These are phyloP conservation scores for Pteropus alecto DNA, from an alignment of 2,113 vertebrate species.

Conservation along the genomic window DNA sequence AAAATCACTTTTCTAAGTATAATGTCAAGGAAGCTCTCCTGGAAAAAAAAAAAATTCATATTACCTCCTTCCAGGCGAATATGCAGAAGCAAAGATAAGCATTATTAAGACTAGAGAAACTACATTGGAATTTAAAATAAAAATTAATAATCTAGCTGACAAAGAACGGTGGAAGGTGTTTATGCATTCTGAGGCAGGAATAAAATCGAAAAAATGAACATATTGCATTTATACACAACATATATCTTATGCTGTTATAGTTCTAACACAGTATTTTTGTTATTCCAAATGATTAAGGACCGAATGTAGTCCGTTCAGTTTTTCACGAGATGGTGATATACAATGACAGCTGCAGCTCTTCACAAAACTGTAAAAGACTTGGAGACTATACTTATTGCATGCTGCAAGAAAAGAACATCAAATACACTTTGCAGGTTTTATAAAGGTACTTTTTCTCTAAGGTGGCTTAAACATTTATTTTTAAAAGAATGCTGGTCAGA, in stretches of 20 bases:
- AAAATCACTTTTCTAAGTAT: background rate
- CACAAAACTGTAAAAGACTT: background rate
- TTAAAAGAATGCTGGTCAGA: background rate
- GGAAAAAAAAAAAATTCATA: background rate
- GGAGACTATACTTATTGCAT: background rate
- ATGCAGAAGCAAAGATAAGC: background rate
- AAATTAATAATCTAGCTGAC: conserved; percentile 63
- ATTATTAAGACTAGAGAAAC: conserved; percentile 43
- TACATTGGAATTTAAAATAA: conserved; percentile 38
- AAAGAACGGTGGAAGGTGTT: conserved; percentile 41
- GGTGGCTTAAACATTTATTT: background rate
- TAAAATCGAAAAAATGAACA: conserved; percentile 52
- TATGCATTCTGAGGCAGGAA: background rate
- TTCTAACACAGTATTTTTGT: background rate
- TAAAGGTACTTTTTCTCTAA: background rate
- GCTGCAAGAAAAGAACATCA: background rate
- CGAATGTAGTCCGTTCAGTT: background rate
- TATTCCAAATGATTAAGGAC: conserved; percentile 26
- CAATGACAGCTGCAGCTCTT: background rate
- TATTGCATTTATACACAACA: conserved; percentile 20
- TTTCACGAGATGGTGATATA: background rate
- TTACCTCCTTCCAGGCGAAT: background rate
- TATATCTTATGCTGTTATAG: background rate
- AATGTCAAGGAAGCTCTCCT: conserved; percentile 13
- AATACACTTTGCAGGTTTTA: background rate